Percentiles rank a stretch among this genome's conserved stretches.
Evolutionary conservation across 2,888 invertebrate genomes (phyloP).

Genomic region (Plagodis dolabraria): DNA sequence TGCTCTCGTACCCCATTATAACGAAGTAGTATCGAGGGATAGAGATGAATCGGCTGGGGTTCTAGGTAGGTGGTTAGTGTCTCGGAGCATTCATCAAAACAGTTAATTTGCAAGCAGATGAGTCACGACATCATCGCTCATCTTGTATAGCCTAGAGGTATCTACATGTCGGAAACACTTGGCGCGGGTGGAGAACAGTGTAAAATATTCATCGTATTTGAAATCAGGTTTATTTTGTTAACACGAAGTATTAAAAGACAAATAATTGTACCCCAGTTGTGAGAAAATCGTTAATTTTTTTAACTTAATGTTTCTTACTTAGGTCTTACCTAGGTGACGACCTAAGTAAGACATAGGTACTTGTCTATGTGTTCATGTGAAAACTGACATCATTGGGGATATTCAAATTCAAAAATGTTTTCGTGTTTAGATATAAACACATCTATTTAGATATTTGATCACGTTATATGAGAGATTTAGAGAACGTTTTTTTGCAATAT

Average conservation of each 20-base stretch:
- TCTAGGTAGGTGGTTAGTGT: conserved; percentile 55
- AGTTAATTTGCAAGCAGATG: conserved; percentile 81
- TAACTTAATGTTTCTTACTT: too few species aligned
- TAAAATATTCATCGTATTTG: conserved; percentile 13
- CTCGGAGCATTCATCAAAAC: conserved; percentile 75
- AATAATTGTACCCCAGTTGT: background rate
- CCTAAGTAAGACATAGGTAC: conserved; percentile 1
- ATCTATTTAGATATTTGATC: too few species aligned
- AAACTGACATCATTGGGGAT: too few species aligned
- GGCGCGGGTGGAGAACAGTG: conserved; percentile 30
- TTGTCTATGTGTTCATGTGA: background rate
- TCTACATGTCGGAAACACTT: conserved; percentile 64
- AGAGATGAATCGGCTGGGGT: conserved; percentile 40
- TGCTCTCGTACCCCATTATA: conserved; percentile 34
- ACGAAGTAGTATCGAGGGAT: conserved; percentile 33
- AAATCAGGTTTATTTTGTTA: conserved; percentile 2
- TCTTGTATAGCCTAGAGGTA: conserved; percentile 61
- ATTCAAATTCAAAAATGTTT: too few species aligned
- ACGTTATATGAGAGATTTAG: too few species aligned
- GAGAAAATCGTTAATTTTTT: background rate
- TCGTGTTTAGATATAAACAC: too few species aligned
- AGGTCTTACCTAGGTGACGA: too few species aligned
- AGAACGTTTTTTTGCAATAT: too few species aligned
- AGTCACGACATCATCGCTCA: conserved; percentile 80
- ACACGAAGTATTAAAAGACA: too few species aligned